These are phyloP conservation scores for Phyllostomus hastatus DNA, from an alignment of 2,113 vertebrate species.

Conservation along the genomic window DNA sequence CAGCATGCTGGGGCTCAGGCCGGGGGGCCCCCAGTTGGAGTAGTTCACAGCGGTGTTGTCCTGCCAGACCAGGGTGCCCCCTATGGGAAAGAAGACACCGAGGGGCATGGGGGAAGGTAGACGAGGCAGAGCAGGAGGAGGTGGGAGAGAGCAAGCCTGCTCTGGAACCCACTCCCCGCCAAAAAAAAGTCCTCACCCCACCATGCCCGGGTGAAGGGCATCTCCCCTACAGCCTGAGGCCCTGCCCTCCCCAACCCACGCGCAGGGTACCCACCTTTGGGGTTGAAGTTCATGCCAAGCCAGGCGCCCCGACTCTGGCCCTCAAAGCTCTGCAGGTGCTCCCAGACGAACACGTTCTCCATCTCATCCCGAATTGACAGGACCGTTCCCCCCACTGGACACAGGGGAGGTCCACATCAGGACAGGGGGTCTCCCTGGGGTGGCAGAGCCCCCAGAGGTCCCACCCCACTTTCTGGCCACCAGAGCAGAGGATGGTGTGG, in stretches of 20 bases:
- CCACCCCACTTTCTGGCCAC: not conserved
- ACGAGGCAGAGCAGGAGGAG: not conserved
- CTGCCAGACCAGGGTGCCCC: constrained; percentile 90
- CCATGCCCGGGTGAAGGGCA: not conserved
- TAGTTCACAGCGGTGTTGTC: constrained; percentile 89
- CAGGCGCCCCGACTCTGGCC: constrained; percentile 91
- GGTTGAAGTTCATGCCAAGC: constrained; percentile 93
- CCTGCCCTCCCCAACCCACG: not conserved
- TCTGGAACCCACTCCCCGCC: not conserved
- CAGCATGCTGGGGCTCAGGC: constrained; percentile 90
- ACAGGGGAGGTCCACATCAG: constrained; percentile 7
- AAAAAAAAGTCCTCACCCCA: not conserved
- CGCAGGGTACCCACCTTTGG: constrained; percentile 86
- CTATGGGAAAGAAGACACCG: constrained; percentile 72
- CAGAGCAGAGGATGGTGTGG: not conserved
- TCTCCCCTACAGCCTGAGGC: not conserved
- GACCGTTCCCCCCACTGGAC: constrained; percentile 88
- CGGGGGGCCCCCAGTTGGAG: constrained; percentile 94
- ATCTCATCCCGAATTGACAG: constrained; percentile 94
- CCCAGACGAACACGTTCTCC: constrained; percentile 95
- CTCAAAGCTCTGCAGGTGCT: constrained; percentile 92
- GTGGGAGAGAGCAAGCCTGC: not conserved
- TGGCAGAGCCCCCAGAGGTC: not conserved
- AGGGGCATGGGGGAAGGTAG: not conserved
- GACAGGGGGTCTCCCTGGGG: not conserved